These are phyloP conservation scores for Corvus moneduloides DNA, from an alignment of 2,113 vertebrate genomes.

Conservation along the genomic window DNA sequence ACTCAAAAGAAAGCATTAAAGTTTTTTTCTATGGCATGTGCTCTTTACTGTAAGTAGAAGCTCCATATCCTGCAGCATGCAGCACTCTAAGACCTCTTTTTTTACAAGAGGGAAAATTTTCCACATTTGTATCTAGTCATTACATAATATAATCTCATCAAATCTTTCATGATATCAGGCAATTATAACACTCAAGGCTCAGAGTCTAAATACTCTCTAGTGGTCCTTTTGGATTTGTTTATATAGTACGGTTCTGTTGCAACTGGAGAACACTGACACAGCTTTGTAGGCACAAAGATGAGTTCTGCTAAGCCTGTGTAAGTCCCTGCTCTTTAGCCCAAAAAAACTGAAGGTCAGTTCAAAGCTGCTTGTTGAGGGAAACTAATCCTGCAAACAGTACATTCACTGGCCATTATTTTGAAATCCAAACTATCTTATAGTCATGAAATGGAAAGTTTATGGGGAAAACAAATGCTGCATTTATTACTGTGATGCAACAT, in stretches of 20 bases:
- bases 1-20: neutral
- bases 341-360: slow-evolving; percentile 72
- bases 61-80: neutral
- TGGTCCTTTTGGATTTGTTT: slow-evolving; percentile 11
- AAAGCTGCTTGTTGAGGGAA: slow-evolving; percentile 58
- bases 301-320: slow-evolving; percentile 21
- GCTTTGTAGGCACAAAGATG: slow-evolving; percentile 14
- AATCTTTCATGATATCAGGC: neutral
- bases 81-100: neutral
- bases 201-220: slow-evolving; percentile 13
- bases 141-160: slow-evolving; percentile 11
- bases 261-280: neutral
- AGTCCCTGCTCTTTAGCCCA: slow-evolving; percentile 28
- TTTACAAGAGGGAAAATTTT: neutral
- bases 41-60: neutral
- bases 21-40: neutral
- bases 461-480: slow-evolving; percentile 79
- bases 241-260: neutral
- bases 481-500: slow-evolving; percentile 82
- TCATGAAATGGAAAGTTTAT: slow-evolving; percentile 78
- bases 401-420: slow-evolving; percentile 59
- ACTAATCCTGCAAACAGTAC: slow-evolving; percentile 59
- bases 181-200: slow-evolving; percentile 10
- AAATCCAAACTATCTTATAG: slow-evolving; percentile 74
- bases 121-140: neutral